A percentile compares a stretch with the other conserved stretches of the same genome.
These are phyloP conservation scores for Penaeus chinensis DNA, from an alignment of 1,140 invertebrate genomes.

Conservation along the genomic window DNA sequence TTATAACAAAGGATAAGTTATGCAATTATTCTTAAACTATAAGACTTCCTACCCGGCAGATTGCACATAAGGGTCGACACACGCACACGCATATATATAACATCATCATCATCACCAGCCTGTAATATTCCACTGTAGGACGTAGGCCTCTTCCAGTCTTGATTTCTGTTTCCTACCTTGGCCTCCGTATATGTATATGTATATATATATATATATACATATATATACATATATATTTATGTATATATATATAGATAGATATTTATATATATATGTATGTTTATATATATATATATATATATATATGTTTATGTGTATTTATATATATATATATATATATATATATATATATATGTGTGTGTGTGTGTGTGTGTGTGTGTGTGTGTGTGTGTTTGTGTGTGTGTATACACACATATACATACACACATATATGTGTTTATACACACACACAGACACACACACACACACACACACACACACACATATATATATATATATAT, in stretches of 20 bases:
- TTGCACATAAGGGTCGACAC: not conserved
- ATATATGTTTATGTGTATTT: not conserved
- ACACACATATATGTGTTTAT: not conserved
- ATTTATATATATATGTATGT: not conserved
- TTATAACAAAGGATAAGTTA: not conserved
- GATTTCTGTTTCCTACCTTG: not conserved
- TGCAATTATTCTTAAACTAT: not conserved
- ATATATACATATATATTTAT: slow-evolving; percentile 19
- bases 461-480: not conserved
- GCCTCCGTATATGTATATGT: not conserved
- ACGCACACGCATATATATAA: not conserved
- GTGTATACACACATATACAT: not conserved
- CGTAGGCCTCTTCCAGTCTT: not conserved
- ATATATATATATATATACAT: slow-evolving; percentile 9
- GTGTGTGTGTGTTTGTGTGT: not conserved
- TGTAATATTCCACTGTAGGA: not conserved
- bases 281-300: not conserved
- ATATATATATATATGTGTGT: not conserved
- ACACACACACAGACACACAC: not conserved
- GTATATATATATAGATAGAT: slow-evolving; percentile 1
- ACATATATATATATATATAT: not conserved
- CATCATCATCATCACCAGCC: no score
- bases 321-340: not conserved
- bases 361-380: not conserved
- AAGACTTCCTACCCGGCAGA: not conserved